phyloP scores from a whole-genome alignment of 2,113 vertebrate genomes.

The Takifugu flavidus region DNA sequence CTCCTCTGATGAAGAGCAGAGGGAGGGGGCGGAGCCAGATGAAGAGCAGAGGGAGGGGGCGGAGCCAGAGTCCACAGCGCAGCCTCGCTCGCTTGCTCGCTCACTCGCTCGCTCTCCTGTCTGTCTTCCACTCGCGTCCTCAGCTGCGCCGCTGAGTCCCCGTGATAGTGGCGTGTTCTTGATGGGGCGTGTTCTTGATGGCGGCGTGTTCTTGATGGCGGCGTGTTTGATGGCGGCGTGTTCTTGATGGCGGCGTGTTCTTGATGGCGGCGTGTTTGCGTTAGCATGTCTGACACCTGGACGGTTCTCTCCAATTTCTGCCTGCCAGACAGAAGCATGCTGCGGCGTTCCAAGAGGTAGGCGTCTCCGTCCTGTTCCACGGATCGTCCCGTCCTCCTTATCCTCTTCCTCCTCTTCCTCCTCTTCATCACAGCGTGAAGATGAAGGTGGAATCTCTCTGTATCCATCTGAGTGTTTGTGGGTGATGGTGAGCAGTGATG shows the following conservation, averaged over 20 bases:
- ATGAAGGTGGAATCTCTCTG: constrained; percentile 32
- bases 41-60: too few species aligned
- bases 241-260: too few species aligned
- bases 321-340: constrained; percentile 85
- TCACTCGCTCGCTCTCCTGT: too few species aligned
- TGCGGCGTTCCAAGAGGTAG: constrained; percentile 87
- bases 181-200: too few species aligned
- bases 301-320: constrained; percentile 89
- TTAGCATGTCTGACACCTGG: constrained; percentile 89
- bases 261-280: constrained; percentile 69
- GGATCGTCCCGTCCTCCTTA: neutral
- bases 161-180: too few species aligned
- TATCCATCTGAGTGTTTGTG: too few species aligned
- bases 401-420: neutral
- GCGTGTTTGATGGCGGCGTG: too few species aligned
- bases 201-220: too few species aligned
- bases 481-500: too few species aligned
- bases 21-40: constrained; percentile 21
- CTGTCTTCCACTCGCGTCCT: constrained; percentile 4
- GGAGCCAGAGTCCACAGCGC: too few species aligned
- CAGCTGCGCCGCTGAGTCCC: constrained; percentile 11
- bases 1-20: constrained; percentile 18
- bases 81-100: too few species aligned
- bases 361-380: neutral
- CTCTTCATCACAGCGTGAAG: constrained; percentile 30